phyloP scores from a whole-genome alignment of 2,888 invertebrate species.

The Pasiphila rectangulata region DNA sequence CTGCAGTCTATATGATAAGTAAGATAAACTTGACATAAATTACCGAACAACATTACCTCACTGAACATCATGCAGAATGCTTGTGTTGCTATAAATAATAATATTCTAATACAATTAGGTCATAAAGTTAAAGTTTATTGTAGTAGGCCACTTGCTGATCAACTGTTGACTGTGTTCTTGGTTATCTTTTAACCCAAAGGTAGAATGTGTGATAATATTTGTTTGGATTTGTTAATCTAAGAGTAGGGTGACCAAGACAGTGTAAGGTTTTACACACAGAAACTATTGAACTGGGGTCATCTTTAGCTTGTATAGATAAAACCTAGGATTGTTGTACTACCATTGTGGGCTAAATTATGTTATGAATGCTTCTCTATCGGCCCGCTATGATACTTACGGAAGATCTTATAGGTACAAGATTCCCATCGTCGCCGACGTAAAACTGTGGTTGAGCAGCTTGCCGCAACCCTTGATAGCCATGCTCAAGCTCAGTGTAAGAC shows the following conservation, averaged over 20 bases:
- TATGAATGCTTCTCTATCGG: background rate
- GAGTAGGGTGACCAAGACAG: slow-evolving; percentile 14
- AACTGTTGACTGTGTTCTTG: slow-evolving; percentile 15
- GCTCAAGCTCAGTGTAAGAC: slow-evolving; percentile 96
- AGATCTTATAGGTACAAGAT: slow-evolving; percentile 79
- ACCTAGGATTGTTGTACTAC: slow-evolving; percentile 15
- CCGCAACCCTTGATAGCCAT: slow-evolving; percentile 93
- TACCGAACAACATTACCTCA: slow-evolving; percentile 68
- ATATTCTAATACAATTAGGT: slow-evolving; percentile 38
- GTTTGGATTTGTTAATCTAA: slow-evolving; percentile 17
- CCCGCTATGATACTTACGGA: slow-evolving; percentile 72
- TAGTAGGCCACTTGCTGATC: slow-evolving; percentile 12
- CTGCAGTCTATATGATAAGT: slow-evolving; percentile 58
- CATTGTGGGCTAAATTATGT: background rate
- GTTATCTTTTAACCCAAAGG: slow-evolving; percentile 20
- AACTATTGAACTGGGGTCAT: slow-evolving; percentile 11
- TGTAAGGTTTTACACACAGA: slow-evolving; percentile 1
- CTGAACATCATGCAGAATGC: slow-evolving; percentile 64
- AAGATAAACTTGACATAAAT: slow-evolving; percentile 74
- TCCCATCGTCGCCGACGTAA: slow-evolving; percentile 86
- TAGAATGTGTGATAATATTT: slow-evolving; percentile 23
- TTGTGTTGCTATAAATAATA: slow-evolving; percentile 57
- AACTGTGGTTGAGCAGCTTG: slow-evolving; percentile 85
- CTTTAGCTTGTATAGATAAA: slow-evolving; percentile 13
- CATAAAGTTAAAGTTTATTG: slow-evolving; percentile 27